These are phyloP conservation scores for Ramphastos sulfuratus DNA, from an alignment of 2,113 vertebrate genomes.

Conservation along the genomic window DNA sequence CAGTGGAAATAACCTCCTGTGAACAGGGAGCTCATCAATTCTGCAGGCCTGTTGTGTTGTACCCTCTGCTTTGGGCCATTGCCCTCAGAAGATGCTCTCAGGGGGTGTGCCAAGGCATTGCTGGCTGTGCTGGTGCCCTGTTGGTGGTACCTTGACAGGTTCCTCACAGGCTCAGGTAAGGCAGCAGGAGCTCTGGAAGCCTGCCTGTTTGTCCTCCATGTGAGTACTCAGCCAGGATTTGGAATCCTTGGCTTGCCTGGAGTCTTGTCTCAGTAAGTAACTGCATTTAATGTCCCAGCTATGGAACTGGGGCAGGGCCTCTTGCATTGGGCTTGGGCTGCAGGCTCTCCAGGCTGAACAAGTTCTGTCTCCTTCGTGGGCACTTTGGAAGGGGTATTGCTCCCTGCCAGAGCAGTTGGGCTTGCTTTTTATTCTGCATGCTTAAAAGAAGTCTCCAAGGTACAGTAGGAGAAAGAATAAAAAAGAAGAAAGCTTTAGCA, in stretches of 20 bases:
- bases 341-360: not conserved
- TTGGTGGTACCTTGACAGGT: not conserved
- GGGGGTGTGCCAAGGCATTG: not conserved
- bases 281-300: not conserved
- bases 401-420: not conserved
- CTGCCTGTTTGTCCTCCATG: not conserved
- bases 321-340: not conserved
- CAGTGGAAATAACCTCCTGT: not conserved
- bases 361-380: not conserved
- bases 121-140: not conserved
- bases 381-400: not conserved
- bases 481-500: not conserved
- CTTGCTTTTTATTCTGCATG: not conserved
- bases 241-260: not conserved
- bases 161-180: rapidly evolving
- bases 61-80: not conserved
- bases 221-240: not conserved
- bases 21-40: not conserved
- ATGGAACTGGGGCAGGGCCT: not conserved
- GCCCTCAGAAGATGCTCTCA: not conserved
- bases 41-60: not conserved
- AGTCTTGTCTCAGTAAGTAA: not conserved
- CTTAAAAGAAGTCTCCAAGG: not conserved
- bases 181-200: not conserved
- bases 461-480: not conserved